Conservation (phyloP, 1,140 invertebrate genomes). For the Diuraphis noxia region DNA sequence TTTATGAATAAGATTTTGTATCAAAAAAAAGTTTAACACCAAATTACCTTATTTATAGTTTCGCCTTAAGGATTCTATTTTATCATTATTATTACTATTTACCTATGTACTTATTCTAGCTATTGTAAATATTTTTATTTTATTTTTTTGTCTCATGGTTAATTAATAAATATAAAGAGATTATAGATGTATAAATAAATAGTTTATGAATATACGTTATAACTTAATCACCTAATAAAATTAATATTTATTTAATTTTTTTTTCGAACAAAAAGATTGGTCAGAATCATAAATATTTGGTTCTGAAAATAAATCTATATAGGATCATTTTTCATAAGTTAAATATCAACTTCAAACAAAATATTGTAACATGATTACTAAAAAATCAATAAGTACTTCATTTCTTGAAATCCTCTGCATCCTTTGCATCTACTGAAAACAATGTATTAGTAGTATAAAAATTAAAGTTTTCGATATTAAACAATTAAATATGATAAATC, state of each 20-base stretch:
- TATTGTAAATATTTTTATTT: not conserved
- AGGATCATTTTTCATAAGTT: not conserved
- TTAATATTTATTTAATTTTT: no score
- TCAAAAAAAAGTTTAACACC: not conserved
- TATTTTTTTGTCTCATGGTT: not conserved
- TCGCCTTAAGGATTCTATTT: not conserved
- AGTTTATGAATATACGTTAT: not conserved
- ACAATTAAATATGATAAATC: not conserved
- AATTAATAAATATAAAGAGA: not conserved
- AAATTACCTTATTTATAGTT: not conserved
- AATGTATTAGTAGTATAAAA: not conserved
- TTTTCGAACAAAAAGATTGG: no score
- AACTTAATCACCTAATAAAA: no score
- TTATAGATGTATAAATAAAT: not conserved
- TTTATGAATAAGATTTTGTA: not conserved
- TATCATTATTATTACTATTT: not conserved
- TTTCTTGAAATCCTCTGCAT: not conserved
- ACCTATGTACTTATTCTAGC: not conserved
- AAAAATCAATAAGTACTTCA: not conserved
- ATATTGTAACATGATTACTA: no score
- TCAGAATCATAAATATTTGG: no score
- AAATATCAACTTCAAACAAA: not conserved
- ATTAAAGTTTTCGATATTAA: not conserved
- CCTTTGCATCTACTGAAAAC: not conserved
- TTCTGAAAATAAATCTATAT: not conserved